These are phyloP conservation scores for Scaptomyza cyrtandrae DNA, from an alignment of 2,888 invertebrate species.

Conservation along the genomic window DNA sequence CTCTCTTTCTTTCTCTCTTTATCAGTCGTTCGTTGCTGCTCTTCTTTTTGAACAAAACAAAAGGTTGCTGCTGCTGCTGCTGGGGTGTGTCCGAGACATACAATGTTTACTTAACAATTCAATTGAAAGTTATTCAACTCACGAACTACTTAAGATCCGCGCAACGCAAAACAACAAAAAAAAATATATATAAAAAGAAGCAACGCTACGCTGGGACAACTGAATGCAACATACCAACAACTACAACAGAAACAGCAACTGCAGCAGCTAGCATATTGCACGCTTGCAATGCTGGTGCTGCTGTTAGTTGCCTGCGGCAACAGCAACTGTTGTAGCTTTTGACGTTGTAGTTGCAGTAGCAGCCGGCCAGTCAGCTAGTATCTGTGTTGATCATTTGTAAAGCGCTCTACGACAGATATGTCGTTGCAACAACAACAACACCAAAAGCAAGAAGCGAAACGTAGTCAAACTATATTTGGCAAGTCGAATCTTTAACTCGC, in stretches of 20 bases:
- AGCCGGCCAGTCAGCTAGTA: constrained; percentile 56
- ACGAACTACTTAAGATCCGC: constrained; percentile 80
- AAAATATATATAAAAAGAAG: constrained; percentile 42
- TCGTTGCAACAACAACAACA: constrained; percentile 46
- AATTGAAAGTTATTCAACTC: constrained; percentile 82
- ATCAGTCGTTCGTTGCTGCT: constrained; percentile 2
- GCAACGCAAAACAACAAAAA: constrained; percentile 56
- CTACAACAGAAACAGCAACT: constrained; percentile 37
- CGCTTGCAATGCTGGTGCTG: constrained; percentile 61
- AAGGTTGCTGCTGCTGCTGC: constrained; percentile 55
- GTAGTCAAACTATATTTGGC: constrained; percentile 50
- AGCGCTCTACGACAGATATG: constrained; percentile 72
- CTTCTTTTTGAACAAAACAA: constrained; percentile 58
- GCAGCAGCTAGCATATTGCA: constrained; percentile 64
- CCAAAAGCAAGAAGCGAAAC: constrained; percentile 16
- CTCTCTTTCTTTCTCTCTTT: not conserved
- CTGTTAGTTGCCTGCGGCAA: constrained; percentile 40
- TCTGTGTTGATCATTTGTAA: constrained; percentile 79
- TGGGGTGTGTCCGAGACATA: constrained; percentile 75
- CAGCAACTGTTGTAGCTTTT: constrained; percentile 33
- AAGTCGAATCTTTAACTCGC: constrained; percentile 48
- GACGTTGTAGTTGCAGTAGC: constrained; percentile 68
- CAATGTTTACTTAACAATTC: constrained; percentile 81
- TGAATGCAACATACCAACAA: constrained; percentile 36
- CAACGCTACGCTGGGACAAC: constrained; percentile 71